Base-by-base conservation (phyloP, 2,113 vertebrate genomes). In the Diphyllodes magnificus region DNA sequence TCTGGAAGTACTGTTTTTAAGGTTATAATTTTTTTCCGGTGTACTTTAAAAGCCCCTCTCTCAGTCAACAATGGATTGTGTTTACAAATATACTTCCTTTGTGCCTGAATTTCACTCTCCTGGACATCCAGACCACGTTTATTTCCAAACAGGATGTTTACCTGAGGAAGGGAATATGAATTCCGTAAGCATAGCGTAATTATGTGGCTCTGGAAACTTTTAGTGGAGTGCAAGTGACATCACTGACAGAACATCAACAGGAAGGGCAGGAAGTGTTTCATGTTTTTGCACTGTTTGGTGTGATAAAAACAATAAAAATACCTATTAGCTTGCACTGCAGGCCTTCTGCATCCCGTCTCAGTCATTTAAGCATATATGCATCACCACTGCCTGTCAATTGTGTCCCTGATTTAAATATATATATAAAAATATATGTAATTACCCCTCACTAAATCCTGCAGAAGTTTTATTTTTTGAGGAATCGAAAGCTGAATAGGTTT, bases 91-190 rank as follows among this genome's bases (percentile, higher is more conserved):
- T 87, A 92, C 92, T 97, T 97, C 95, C 96, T 96, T 70, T 95
- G 86, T 88, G 94, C 95, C 89, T 88, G 90, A 94, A 86, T 95
- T 97, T 95, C 6, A 10, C 84, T 96, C 93, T 97, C 88, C 94
- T 96, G 82, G 71, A 95, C 93, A 95, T 95, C 90, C 91, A 96
- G 92, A 93, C 86, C 90, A 89, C 95, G 47, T 94, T 93, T 94
- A 95, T 95, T 96, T 95, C 92, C 95, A 97, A 97, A 97, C 97
- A 97, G 97, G 97, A 97, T 97, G 97, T 97, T 97, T 97, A 97
- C 95, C 90, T 92, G 96, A 97, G 90, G 93, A 82, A 96, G 82
- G 95, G 97, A 96, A 96, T 96, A 96, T 95, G 94, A 96, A 97
- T 97, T 97, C 97, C 51, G 79, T 94, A 94, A 95, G 92, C 95